Evolutionary conservation across 2,888 invertebrate genomes (phyloP).

Genomic region (Drosophila leonis): DNA sequence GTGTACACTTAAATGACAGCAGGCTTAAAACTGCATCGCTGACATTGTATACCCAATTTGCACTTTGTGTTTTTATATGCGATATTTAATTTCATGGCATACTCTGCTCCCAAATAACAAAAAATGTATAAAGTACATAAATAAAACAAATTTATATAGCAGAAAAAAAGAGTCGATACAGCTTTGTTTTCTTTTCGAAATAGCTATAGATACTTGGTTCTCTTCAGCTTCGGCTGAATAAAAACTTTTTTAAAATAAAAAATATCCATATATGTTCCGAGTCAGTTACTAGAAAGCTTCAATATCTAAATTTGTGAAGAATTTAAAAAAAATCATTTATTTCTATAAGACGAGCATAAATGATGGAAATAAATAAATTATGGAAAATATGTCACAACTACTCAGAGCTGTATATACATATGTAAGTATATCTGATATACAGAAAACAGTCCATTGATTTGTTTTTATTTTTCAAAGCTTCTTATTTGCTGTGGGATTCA

Average conservation of each 20-base stretch:
- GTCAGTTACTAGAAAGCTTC: too few relatives aligned
- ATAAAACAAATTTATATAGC: too few relatives aligned
- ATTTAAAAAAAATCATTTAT: background rate
- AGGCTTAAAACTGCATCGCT: constrained; percentile 50
- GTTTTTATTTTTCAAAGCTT: constrained; percentile 12
- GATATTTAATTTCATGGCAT: constrained; percentile 41
- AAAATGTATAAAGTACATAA: background rate
- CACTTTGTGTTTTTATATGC: constrained; percentile 68
- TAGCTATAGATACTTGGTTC: background rate
- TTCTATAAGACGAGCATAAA: background rate
- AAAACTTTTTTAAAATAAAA: too few relatives aligned
- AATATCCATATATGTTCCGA: too few relatives aligned
- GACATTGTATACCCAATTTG: constrained; percentile 75
- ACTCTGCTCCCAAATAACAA: background rate
- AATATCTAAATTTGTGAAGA: too few relatives aligned
- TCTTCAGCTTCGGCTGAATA: background rate
- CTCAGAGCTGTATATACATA: background rate
- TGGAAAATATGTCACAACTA: background rate
- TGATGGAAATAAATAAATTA: background rate
- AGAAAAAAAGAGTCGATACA: too few relatives aligned
- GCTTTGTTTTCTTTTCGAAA: too few relatives aligned
- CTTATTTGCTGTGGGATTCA: constrained; percentile 13
- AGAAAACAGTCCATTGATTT: too few relatives aligned
- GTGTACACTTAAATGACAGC: constrained; percentile 55
- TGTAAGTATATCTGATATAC: too few relatives aligned